A percentile compares a stretch with the other conserved stretches of the same genome.
Conservation (phyloP, 1,140 invertebrate genomes). For the Bombus breviceps region DNA sequence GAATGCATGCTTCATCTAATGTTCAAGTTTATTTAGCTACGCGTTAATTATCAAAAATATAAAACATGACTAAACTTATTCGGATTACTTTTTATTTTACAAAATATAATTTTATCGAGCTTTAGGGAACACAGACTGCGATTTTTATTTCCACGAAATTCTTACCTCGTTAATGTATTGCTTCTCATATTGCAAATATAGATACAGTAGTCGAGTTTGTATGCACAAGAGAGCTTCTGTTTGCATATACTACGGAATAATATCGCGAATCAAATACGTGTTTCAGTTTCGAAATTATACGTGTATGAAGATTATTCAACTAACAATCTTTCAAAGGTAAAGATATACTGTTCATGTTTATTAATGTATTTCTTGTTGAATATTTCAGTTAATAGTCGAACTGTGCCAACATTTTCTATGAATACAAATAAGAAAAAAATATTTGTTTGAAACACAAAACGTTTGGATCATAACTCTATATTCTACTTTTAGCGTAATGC, state of each 20-base stretch:
- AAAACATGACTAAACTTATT: not conserved
- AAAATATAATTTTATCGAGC: not conserved
- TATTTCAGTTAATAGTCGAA: not conserved
- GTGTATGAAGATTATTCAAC: not conserved
- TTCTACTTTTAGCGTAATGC: no score
- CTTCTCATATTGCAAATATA: not conserved
- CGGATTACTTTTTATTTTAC: not conserved
- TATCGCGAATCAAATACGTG: not conserved
- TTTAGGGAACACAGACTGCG: no score
- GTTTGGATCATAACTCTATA: no score
- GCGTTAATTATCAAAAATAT: not conserved
- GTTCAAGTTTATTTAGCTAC: not conserved
- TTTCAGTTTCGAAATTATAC: not conserved
- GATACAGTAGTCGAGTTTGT: not conserved
- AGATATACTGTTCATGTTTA: not conserved
- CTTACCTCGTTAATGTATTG: not conserved
- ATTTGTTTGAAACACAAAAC: not conserved
- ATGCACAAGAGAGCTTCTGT: not conserved
- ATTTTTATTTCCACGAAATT: not conserved
- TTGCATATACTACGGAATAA: not conserved
- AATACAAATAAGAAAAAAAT: not conserved
- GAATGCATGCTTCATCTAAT: not conserved
- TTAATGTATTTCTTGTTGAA: not conserved
- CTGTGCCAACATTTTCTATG: not conserved
- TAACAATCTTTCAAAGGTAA: not conserved